A percentile compares a stretch with the other conserved stretches of the same genome.
phyloP scores from a whole-genome alignment of 2,888 invertebrate species.

The Eupithecia subumbrata region DNA sequence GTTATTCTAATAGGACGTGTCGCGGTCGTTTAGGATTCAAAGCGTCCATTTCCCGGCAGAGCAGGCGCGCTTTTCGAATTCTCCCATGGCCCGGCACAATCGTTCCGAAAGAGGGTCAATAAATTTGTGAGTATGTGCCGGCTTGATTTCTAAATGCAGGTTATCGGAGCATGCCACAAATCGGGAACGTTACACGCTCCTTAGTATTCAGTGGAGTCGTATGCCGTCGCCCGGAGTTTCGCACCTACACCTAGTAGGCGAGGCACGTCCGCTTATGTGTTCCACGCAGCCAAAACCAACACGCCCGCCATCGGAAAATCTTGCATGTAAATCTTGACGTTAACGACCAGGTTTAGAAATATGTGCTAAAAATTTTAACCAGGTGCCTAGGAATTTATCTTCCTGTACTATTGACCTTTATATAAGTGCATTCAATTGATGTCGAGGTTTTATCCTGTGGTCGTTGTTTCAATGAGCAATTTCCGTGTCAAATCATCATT shows the following conservation, averaged over 20 bases:
- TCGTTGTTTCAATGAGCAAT: background rate
- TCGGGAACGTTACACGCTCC: slow-evolving; percentile 77
- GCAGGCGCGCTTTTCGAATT: slow-evolving; percentile 62
- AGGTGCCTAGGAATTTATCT: slow-evolving; percentile 45
- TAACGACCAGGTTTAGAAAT: slow-evolving; percentile 78
- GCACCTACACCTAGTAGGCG: slow-evolving; percentile 71
- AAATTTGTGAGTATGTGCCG: slow-evolving; percentile 76
- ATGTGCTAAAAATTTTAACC: slow-evolving; percentile 75
- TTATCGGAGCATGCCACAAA: slow-evolving; percentile 82
- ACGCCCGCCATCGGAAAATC: slow-evolving; percentile 74
- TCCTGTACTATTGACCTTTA: slow-evolving; percentile 25
- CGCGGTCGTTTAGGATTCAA: slow-evolving; percentile 57
- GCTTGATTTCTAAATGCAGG: slow-evolving; percentile 83
- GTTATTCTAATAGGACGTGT: slow-evolving; percentile 47
- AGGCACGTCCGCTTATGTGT: slow-evolving; percentile 82
- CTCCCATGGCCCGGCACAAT: slow-evolving; percentile 61
- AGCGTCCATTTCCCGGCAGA: slow-evolving; percentile 59
- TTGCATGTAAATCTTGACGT: slow-evolving; percentile 81
- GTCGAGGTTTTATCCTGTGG: background rate
- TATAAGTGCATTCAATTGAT: background rate
- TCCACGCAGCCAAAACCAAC: slow-evolving; percentile 81
- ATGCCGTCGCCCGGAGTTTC: slow-evolving; percentile 71
- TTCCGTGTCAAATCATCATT: background rate
- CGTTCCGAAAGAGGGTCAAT: slow-evolving; percentile 75
- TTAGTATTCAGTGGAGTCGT: slow-evolving; percentile 76